These are phyloP conservation scores for Hozukius guyotensis DNA, from an alignment of 2,797 vertebrate genomes.

Conservation along the genomic window DNA sequence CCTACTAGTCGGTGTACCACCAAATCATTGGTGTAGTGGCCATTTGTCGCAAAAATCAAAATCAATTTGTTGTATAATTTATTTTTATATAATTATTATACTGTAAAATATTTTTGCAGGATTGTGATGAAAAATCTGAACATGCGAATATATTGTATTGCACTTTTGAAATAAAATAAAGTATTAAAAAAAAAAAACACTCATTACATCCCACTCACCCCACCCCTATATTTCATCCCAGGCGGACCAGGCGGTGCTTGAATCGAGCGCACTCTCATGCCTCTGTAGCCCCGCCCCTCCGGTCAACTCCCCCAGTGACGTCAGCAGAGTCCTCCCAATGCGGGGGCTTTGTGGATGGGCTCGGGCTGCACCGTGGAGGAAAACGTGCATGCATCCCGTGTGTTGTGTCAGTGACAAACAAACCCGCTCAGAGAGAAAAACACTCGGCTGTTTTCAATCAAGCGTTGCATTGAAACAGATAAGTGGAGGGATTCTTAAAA, in stretches of 20 bases:
- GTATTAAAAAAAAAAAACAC: too few species aligned
- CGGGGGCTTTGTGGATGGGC: conserved; percentile 45
- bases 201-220: neutral
- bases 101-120: too few species aligned
- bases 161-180: too few species aligned
- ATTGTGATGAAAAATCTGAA: too few species aligned
- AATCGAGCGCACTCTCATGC: conserved; percentile 30
- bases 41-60: fast-evolving
- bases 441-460: neutral
- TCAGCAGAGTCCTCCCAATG: conserved; percentile 61
- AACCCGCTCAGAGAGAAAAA: neutral
- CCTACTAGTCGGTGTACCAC: too few species aligned
- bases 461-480: neutral
- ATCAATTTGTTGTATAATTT: too few species aligned
- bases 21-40: too few species aligned
- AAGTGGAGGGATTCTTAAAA: neutral
- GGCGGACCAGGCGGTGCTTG: neutral
- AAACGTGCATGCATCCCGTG: conserved; percentile 51
- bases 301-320: conserved; percentile 71
- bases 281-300: conserved; percentile 47
- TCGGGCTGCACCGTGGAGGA: conserved; percentile 42
- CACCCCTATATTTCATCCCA: too few species aligned
- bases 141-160: too few species aligned
- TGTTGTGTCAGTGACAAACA: conserved; percentile 34
- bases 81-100: too few species aligned